Base-by-base conservation (phyloP, 2,888 invertebrate species). In the Marronus borbonicus region DNA sequence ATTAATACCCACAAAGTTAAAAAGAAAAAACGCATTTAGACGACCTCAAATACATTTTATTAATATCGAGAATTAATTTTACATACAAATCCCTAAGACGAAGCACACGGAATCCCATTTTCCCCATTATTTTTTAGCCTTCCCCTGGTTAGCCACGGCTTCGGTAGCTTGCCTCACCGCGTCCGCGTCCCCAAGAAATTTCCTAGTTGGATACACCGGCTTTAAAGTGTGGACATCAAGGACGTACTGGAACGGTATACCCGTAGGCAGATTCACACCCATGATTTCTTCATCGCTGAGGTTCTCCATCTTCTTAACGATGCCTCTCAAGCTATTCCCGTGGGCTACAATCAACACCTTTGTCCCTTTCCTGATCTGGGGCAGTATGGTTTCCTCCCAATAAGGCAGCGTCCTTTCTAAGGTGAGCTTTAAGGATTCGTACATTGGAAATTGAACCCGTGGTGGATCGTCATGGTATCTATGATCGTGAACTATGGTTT, bases 321-420 rank as follows among this genome's bases (percentile, higher is more conserved):
- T 94, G 79, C 96, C 96, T 84, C 96, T 90, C 55, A 96, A 91
- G 85, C 96, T 95, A 88, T 96, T 96, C 66, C 96, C 96, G 85
- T 97, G 97, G 31, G 96, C 95, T 44, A 95, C 96, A 83, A 97
- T 94, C 70, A 97, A 91, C 75, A 97, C 93, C 39, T 89, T 92
- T 86, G 95, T 94, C 72, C 96, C 96, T 83, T 92, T 93, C 85
- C 94, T 95, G 81, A 97, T 90, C 89, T 91, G 89, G 83, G 97
- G 93, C 85, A 97, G 92, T 88, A 98, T 93, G 62, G 93, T 91
- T 85, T 95, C 90, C 87, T 96, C 95, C 94, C 97, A 98, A 86
- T 94, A 96, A 0, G 97, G 97, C 82, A 95, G 89, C 2, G 96
- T 95, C 68, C 97, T 91, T 80, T 93, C 93, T 87, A 96, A 95